Percentiles rank a stretch among this genome's conserved stretches.
Conservation (phyloP, 2,113 vertebrate species). For the Clupea harengus region DNA sequence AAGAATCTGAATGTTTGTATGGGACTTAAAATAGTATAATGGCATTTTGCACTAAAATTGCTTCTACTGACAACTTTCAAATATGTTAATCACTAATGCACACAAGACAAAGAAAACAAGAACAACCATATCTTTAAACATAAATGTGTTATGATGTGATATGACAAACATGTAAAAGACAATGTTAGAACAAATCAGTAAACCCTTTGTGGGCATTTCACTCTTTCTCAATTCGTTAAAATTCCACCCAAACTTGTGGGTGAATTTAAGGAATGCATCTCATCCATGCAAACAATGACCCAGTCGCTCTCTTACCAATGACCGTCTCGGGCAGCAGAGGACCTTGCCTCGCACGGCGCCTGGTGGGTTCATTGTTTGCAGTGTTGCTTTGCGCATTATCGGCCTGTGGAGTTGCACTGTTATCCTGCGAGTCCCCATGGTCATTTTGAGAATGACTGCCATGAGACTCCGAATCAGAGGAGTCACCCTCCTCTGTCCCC, state of each 20-base stretch:
- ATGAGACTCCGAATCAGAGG: neutral
- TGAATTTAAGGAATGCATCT: constrained; percentile 10
- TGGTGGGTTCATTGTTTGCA: neutral
- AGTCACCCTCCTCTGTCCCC: neutral
- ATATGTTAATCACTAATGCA: neutral
- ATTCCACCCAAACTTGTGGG: neutral
- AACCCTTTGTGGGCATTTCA: neutral
- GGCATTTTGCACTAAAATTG: neutral
- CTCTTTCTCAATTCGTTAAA: neutral
- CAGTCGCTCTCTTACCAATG: constrained; percentile 52
- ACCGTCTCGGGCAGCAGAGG: constrained; percentile 47
- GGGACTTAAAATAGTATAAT: neutral
- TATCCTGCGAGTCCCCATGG: neutral
- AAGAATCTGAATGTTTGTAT: neutral
- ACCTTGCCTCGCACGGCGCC: neutral
- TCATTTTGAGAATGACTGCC: neutral
- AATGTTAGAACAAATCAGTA: neutral
- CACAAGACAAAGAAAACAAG: constrained; percentile 1
- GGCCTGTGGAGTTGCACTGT: neutral
- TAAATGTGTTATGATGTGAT: neutral
- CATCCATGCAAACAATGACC: neutral
- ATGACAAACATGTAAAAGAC: neutral
- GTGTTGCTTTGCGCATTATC: neutral
- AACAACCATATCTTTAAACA: neutral
- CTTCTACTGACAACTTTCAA: neutral